Conservation (phyloP, 2,797 vertebrate species). For the Anguilla marmorata region DNA sequence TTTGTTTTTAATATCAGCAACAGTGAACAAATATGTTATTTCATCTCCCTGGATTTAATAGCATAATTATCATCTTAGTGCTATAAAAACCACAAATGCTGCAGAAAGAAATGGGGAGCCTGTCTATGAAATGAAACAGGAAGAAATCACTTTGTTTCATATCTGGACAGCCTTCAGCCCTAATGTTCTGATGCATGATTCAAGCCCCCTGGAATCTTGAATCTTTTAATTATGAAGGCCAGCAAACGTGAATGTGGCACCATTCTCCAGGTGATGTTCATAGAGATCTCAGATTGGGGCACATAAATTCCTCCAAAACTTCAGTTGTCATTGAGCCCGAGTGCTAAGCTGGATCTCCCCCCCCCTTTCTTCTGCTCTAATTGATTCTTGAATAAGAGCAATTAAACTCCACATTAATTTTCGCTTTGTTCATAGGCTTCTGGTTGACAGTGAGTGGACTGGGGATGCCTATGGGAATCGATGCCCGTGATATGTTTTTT, state of each 20-base stretch:
- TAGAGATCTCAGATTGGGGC: neutral
- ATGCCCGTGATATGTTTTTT: neutral
- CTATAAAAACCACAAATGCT: neutral
- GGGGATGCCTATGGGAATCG: neutral
- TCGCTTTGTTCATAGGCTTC: constrained; percentile 40
- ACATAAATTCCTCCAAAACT: neutral
- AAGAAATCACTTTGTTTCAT: neutral
- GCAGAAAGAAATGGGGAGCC: neutral
- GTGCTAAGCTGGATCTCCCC: neutral
- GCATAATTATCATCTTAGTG: neutral
- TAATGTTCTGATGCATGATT: neutral
- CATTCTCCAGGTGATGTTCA: too few species aligned
- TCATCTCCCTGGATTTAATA: neutral
- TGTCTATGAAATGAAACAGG: neutral
- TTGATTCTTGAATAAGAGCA: constrained; percentile 8
- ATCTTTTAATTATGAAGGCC: neutral
- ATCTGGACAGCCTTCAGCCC: neutral
- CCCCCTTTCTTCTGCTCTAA: neutral
- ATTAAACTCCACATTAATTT: constrained; percentile 19
- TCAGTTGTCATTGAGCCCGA: neutral
- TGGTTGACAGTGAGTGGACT: constrained; percentile 5
- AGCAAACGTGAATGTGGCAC: neutral
- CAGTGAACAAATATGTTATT: neutral
- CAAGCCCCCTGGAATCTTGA: neutral
- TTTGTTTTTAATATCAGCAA: neutral